Evolutionary conservation across 2,888 invertebrate species (phyloP).

Genomic region (Tubiluchus corallicola): DNA sequence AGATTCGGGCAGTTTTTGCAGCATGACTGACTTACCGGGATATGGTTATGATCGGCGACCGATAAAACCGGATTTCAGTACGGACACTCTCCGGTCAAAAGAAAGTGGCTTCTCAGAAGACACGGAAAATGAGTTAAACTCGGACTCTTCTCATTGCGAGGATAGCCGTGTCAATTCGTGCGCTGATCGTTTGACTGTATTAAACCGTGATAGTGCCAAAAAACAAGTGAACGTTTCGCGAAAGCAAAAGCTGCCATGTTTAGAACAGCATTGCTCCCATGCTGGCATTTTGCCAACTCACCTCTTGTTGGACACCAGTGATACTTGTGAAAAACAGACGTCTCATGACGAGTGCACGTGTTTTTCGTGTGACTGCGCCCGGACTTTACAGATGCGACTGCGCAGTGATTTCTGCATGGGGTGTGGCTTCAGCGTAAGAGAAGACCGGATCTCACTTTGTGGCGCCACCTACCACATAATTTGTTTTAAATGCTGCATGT

Average conservation of each 20-base stretch:
- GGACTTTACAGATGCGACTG: background rate
- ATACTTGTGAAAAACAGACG: background rate
- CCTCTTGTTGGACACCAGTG: background rate
- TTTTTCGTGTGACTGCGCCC: background rate
- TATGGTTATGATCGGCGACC: background rate
- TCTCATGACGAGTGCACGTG: background rate
- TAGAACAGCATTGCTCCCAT: background rate
- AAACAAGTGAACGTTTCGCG: background rate
- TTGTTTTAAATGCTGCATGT: background rate
- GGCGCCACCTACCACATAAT: constrained; percentile 1
- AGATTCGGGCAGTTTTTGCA: constrained; percentile 1
- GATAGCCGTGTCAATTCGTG: background rate
- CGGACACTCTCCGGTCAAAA: constrained; percentile 1
- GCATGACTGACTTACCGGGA: background rate
- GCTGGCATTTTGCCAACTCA: too few relatives aligned
- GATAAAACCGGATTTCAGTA: background rate
- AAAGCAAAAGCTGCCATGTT: background rate
- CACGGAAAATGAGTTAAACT: background rate
- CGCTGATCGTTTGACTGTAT: too few relatives aligned
- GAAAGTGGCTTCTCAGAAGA: constrained; percentile 1
- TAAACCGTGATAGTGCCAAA: background rate
- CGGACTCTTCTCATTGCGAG: background rate
- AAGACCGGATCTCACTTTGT: background rate
- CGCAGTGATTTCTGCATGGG: background rate
- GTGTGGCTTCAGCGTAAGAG: background rate